phyloP scores from a whole-genome alignment of 2,113 vertebrate species.

The Carassius carassius region DNA sequence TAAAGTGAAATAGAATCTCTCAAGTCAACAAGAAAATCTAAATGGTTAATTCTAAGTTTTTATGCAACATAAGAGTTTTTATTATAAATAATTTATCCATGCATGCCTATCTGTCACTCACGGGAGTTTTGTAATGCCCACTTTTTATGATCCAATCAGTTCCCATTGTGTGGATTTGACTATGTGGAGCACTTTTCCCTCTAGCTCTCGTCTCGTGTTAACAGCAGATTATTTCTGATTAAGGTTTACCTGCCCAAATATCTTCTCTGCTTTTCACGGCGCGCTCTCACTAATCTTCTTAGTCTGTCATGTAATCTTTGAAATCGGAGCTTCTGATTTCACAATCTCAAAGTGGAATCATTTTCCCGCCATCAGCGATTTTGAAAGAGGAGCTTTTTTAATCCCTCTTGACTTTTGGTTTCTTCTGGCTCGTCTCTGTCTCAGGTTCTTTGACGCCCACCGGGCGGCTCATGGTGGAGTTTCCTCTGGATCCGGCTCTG shows the following conservation, averaged over 20 bases:
- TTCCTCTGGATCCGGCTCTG: slow-evolving; percentile 93
- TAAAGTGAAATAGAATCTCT: neutral
- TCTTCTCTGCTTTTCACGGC: slow-evolving; percentile 68
- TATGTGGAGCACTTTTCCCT: slow-evolving; percentile 68
- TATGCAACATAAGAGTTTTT: too few relatives aligned
- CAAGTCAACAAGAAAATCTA: neutral
- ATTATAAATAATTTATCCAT: too few relatives aligned
- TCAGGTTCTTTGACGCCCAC: slow-evolving; percentile 92
- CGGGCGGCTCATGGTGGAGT: slow-evolving; percentile 97
- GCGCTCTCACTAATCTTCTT: slow-evolving; percentile 71
- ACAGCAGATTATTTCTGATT: slow-evolving; percentile 79
- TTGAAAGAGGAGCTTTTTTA: slow-evolving; percentile 43
- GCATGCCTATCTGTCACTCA: too few relatives aligned
- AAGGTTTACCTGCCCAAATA: slow-evolving; percentile 73
- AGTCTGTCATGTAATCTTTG: slow-evolving; percentile 70
- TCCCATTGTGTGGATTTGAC: slow-evolving; percentile 67
- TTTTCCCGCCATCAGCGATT: slow-evolving; percentile 58
- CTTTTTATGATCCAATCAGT: too few relatives aligned
- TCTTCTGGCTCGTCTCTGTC: slow-evolving; percentile 38
- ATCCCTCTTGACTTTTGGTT: slow-evolving; percentile 44
- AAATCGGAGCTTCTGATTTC: slow-evolving; percentile 68
- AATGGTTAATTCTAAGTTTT: neutral
- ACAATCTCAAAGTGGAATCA: slow-evolving; percentile 45
- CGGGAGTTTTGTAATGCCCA: too few relatives aligned
- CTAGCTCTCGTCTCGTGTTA: slow-evolving; percentile 74